Conservation (phyloP, 1,140 invertebrate genomes). For the Halotydeus destructor region DNA sequence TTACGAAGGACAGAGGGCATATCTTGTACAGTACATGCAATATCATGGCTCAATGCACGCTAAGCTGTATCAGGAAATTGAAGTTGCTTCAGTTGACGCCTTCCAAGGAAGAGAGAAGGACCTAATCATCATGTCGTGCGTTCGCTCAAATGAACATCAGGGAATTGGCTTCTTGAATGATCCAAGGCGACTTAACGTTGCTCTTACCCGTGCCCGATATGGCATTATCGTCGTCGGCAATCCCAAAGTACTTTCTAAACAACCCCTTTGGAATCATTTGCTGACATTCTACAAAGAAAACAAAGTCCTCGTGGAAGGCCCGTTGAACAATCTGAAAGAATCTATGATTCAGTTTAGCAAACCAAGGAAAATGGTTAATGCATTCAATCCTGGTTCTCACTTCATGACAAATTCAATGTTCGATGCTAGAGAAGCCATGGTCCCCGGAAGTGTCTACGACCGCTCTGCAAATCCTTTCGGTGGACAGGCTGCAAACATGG, state of each 20-base stretch:
- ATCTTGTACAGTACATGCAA: constrained; percentile 95
- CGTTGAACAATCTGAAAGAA: constrained; percentile 88
- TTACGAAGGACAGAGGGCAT: constrained; percentile 96
- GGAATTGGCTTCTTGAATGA: constrained; percentile 89
- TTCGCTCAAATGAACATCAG: constrained; percentile 73
- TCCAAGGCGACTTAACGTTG: constrained; percentile 89
- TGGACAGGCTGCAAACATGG: background rate
- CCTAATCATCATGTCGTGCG: constrained; percentile 77
- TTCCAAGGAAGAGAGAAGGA: constrained; percentile 92
- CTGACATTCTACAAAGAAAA: constrained; percentile 95
- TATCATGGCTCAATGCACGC: constrained; percentile 90
- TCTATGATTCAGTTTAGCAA: constrained; percentile 92
- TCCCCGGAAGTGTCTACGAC: constrained; percentile 55
- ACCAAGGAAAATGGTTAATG: constrained; percentile 68
- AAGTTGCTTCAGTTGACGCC: constrained; percentile 97
- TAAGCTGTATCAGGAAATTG: constrained; percentile 94
- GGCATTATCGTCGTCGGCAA: constrained; percentile 98
- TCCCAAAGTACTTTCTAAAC: constrained; percentile 92
- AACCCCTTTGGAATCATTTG: constrained; percentile 95
- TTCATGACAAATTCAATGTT: constrained; percentile 91
- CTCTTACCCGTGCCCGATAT: constrained; percentile 87
- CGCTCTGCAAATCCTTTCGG: constrained; percentile 25
- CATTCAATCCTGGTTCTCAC: constrained; percentile 79
- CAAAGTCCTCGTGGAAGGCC: constrained; percentile 90
- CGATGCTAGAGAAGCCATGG: constrained; percentile 58